A percentile compares a stretch with the other conserved stretches of the same genome.
phyloP scores from a whole-genome alignment of 2,113 vertebrate species.

The Marmota flaviventris region DNA sequence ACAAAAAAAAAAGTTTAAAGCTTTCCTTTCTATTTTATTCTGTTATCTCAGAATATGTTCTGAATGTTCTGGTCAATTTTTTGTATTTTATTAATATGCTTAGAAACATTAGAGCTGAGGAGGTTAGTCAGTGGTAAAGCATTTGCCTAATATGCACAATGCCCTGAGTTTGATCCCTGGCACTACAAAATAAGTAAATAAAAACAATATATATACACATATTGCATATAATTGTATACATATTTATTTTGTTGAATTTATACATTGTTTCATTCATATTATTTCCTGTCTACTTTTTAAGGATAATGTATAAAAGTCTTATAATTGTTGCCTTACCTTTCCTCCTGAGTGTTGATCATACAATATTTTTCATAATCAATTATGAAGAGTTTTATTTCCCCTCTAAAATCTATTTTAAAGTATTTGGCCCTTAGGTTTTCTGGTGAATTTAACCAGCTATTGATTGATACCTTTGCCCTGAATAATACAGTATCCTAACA shows the following conservation, averaged over 20 bases:
- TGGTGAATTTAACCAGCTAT: not conserved
- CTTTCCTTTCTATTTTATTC: not conserved
- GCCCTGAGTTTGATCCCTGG: no score
- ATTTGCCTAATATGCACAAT: no score
- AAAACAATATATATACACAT: not conserved
- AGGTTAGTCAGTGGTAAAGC: no score
- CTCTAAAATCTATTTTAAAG: not conserved
- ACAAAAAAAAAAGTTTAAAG: not conserved
- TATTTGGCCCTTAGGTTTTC: not conserved
- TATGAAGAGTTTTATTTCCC: not conserved
- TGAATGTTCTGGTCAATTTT: not conserved
- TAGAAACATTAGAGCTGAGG: no score
- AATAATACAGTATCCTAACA: no score
- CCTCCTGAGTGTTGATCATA: not conserved
- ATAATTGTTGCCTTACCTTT: not conserved
- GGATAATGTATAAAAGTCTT: no score
- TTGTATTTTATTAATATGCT: not conserved
- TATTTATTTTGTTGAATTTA: not conserved
- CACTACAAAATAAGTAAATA: not conserved
- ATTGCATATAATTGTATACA: not conserved
- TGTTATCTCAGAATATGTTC: not conserved
- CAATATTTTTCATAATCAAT: conserved; percentile 20
- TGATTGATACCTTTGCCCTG: not conserved
- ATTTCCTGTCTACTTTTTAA: not conserved
- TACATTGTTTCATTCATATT: not conserved